Evolutionary conservation across 2,888 invertebrate genomes (phyloP).

Genomic region (Drosophila tripunctata): DNA sequence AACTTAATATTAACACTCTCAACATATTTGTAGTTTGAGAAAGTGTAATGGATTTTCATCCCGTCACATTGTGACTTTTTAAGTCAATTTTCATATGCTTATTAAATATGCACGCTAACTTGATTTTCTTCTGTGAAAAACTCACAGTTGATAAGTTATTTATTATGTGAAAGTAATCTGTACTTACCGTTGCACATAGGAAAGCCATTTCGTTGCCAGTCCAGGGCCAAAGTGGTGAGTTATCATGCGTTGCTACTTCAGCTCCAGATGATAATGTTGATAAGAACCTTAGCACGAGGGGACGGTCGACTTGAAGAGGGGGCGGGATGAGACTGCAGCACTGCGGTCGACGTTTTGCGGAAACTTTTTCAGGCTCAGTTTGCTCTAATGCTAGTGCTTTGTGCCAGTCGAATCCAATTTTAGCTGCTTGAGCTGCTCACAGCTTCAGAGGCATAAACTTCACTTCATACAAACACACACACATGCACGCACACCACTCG

Average conservation of each 20-base stretch:
- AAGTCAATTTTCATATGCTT: no score
- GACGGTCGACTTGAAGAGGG: no score
- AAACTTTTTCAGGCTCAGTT: conserved; percentile 55
- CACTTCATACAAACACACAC: conserved; percentile 23
- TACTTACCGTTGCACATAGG: conserved; percentile 70
- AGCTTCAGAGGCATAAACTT: conserved; percentile 53
- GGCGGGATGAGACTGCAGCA: conserved; percentile 5
- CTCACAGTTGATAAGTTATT: conserved; percentile 10
- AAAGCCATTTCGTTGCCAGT: conserved; percentile 79
- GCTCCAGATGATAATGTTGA: conserved; percentile 16
- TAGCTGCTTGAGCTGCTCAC: conserved; percentile 55
- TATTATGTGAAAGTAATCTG: conserved; percentile 12
- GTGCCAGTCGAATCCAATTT: conserved; percentile 74
- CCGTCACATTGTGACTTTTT: no score
- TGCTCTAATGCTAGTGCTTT: conserved; percentile 50
- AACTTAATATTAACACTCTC: no score
- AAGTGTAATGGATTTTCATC: no score
- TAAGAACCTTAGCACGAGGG: conserved; percentile 13
- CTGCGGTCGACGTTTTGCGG: conserved; percentile 6
- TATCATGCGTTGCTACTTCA: conserved; percentile 57
- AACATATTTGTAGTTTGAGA: no score
- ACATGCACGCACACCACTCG: neutral
- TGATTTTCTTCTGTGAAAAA: no score
- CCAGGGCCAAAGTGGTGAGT: conserved; percentile 61
- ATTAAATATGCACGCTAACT: no score